A percentile compares a stretch with the other conserved stretches of the same genome.
Conservation (phyloP, 2,113 vertebrate genomes). For the Scartelaos histophorus region DNA sequence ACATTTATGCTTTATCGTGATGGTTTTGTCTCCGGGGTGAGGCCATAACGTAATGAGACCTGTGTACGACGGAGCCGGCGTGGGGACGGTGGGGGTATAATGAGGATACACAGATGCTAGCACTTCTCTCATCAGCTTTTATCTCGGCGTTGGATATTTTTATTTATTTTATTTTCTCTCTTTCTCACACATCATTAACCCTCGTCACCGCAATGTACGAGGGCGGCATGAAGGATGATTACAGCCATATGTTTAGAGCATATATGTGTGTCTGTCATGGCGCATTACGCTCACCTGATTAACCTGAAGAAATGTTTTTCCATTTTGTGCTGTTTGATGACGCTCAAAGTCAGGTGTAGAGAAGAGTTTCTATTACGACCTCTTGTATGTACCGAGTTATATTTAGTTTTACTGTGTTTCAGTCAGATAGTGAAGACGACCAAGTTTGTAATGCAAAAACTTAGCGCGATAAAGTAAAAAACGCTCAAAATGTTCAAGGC, state of each 20-base stretch:
- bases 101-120: no score
- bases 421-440: no score
- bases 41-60: no score
- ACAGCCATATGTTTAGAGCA: background rate
- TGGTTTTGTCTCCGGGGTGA: no score
- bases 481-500: no score
- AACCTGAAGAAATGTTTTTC: background rate
- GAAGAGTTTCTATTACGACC: background rate
- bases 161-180: no score
- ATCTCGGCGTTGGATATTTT: background rate
- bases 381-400: no score
- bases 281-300: background rate
- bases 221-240: conserved; percentile 1
- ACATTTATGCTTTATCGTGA: no score
- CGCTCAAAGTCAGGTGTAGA: background rate
- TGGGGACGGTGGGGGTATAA: background rate
- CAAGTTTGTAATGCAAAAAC: no score
- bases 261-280: background rate
- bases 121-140: background rate
- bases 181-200: conserved; percentile 7
- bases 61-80: no score
- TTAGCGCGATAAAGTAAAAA: no score
- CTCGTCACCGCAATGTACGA: background rate
- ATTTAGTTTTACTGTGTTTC: no score
- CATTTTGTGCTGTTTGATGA: background rate